Evolutionary conservation across 1,140 invertebrate species (phyloP), one percentile per base, ranked within the genome.

Genomic region (Leptestheria dahalacensis): DNA sequence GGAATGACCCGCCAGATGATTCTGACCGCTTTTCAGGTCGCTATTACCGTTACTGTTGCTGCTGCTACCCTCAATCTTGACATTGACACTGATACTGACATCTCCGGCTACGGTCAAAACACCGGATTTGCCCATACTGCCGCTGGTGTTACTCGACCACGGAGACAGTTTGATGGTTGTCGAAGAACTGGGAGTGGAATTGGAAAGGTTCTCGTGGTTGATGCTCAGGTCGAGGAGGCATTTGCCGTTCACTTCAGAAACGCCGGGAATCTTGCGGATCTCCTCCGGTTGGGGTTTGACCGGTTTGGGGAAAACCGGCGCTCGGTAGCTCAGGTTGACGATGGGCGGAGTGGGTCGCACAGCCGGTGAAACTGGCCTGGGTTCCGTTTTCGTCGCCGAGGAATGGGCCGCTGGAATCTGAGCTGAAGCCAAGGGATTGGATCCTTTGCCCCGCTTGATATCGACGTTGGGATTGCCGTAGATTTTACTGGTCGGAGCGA

Each of bases 71-170:
- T 52, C 47, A 49, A 60, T 50, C 24, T 60, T 52, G 2, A 52
- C 51, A 21, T 60, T 60, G 48, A 60, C 47, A 49, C 58, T 53
- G 12, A 60, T 60, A 9, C 48, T 51, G 11, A 60, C 58, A 29
- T 60, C 58, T 25, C 51, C 51, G 15, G 53, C 26, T 29, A 41
- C 33, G 15, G 33, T 41, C 33, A 41, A 41, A 15, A 41, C 33
- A 9, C 33, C 33, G 15, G 33, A 41, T 15, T 41, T 41, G 33
- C 33, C 33, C 33, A 41, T 15, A 9, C 33, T 15, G 6, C 33
- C 33, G 15, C 33, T 15, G 15, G 33, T 6, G 33, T 41, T 41
- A 41, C 6, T 41, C 33, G 33, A 41, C 53, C 33, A 41, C 6
- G 33, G 33, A 15, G 6, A 15, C 6, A 41, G 33, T 41, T 41